Evolutionary conservation across 2,888 invertebrate species (phyloP), one percentile per base, ranked within the genome.

Genomic region (Watsonalla cultraria): DNA sequence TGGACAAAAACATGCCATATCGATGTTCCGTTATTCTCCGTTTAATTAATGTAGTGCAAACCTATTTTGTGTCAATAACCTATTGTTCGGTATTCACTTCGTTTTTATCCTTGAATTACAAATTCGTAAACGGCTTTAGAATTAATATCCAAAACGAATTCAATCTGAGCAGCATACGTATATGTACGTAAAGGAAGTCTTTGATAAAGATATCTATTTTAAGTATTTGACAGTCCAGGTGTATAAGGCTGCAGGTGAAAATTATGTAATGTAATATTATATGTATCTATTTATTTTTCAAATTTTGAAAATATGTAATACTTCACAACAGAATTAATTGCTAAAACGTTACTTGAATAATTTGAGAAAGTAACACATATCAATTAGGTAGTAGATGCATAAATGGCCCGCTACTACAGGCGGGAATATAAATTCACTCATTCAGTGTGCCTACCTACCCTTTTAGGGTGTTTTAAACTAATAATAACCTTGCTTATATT

Each of bases 201-300:
- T 75, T 80, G 83, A 82, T 84, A 85, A 79, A 84, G 81, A 72
- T 71, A 72, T 83, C 78, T 83, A 84, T 84, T 85, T 86, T 81
- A 78, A 79, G 74, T 64, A 53, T 56, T 62, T 60, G 8, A 39
- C 46, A 14, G 54, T 54, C 58, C 53, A 58, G 33, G 42, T 46
- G 72, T 47, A 80, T 49, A 80, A 64, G 53, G 59, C 6, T 34
- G 82, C 58, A 71, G 58, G 58, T 78, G 79, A 73, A 68, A 62
- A 65, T 64, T 76, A 47, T 58, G 5, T 45, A 64, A 51, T 55
- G 37, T 53, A 11, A 45, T 6, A 45, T 45, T 45, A 11, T 45
- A 57, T 59, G 63, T 57, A 50, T 34, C n/a, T n/a, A 35, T 51
- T 11, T 14, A 45, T 47, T 42, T 24, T 24, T 24, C 24, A 4